These are phyloP conservation scores for Oplegnathus fasciatus DNA, from an alignment of 2,113 vertebrate genomes.

Conservation along the genomic window DNA sequence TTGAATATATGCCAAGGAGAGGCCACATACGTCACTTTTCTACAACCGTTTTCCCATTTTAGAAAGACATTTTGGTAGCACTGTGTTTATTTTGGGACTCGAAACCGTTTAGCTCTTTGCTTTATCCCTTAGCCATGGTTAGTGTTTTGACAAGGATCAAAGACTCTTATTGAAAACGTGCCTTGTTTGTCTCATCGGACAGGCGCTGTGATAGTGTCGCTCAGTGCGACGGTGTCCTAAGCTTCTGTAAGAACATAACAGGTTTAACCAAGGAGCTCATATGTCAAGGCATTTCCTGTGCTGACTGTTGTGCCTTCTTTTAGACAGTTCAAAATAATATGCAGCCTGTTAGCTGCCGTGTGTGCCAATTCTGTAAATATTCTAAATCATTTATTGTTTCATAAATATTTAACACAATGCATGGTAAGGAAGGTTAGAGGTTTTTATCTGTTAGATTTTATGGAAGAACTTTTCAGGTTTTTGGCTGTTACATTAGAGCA, in stretches of 20 bases:
- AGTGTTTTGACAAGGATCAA: constrained; percentile 62
- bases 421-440: neutral
- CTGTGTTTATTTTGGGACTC: constrained; percentile 6
- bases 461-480: neutral
- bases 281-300: constrained; percentile 68
- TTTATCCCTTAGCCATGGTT: constrained; percentile 19
- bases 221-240: constrained; percentile 58
- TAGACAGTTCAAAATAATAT: constrained; percentile 40
- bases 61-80: neutral
- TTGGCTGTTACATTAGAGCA: neutral
- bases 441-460: neutral
- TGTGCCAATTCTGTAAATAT: neutral
- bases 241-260: constrained; percentile 82
- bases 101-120: constrained; percentile 43
- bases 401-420: neutral
- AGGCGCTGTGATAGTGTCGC: constrained; percentile 39
- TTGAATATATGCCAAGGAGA: neutral
- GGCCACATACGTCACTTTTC: neutral
- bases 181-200: constrained; percentile 58
- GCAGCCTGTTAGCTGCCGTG: neutral
- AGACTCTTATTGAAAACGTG: constrained; percentile 53
- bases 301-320: constrained; percentile 54
- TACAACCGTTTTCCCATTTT: neutral
- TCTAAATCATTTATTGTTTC: constrained; percentile 6
- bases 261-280: constrained; percentile 82